Percentiles rank a stretch among this genome's conserved stretches.
Evolutionary conservation across 2,113 vertebrate genomes (phyloP).

Genomic region (Carassius auratus): DNA sequence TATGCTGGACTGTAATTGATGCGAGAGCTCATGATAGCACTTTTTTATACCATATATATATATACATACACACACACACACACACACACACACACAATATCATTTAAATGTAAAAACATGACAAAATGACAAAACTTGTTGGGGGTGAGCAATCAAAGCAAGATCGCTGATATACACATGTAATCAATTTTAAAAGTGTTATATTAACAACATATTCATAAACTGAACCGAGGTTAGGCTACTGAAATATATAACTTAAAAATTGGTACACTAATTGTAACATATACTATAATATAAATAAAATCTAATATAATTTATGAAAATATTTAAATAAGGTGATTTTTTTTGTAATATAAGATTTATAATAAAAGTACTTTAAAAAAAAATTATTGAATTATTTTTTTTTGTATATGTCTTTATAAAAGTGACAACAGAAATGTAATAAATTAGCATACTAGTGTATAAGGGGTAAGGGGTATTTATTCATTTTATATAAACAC

Average conservation of each 20-base stretch:
- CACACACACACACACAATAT: too few species aligned
- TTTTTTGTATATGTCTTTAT: too few species aligned
- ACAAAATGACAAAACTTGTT: not conserved
- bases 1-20: slow-evolving; percentile 35
- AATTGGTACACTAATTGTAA: slow-evolving; percentile 2
- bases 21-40: slow-evolving; percentile 22
- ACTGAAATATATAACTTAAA: not conserved
- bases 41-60: not conserved
- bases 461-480: too few species aligned
- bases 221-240: not conserved
- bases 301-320: not conserved
- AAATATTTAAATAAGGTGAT: not conserved
- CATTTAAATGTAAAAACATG: not conserved
- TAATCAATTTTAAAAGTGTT: too few species aligned
- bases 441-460: too few species aligned
- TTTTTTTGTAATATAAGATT: not conserved
- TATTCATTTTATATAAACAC: not conserved
- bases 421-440: too few species aligned
- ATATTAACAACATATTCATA: not conserved
- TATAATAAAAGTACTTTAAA: too few species aligned
- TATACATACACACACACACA: too few species aligned
- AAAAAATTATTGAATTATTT: too few species aligned
- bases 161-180: too few species aligned
- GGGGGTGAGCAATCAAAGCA: not conserved
- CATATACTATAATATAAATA: not conserved